Evolutionary conservation across 2,797 vertebrate genomes (phyloP).

Genomic region (Caiman crocodilus): DNA sequence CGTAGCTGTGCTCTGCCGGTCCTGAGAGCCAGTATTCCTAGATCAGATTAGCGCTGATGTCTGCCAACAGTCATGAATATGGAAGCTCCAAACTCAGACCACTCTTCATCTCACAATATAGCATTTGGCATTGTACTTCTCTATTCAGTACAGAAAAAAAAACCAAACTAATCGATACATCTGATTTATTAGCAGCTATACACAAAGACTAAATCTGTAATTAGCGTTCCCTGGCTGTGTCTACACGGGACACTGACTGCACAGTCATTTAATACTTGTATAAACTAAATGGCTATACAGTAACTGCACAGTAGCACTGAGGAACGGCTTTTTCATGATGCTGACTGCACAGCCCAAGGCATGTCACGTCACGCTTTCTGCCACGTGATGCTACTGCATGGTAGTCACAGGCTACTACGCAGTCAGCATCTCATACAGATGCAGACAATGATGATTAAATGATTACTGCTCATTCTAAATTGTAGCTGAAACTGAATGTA

Average conservation of each 20-base stretch:
- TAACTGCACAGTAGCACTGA: too few relatives aligned
- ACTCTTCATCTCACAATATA: background rate
- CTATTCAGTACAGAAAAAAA: slow-evolving; percentile 46
- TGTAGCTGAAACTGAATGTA: slow-evolving; percentile 62
- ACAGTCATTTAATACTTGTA: too few relatives aligned
- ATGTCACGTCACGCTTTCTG: too few relatives aligned
- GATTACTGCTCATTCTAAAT: slow-evolving; percentile 67
- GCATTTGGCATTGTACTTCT: background rate
- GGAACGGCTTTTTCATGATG: too few relatives aligned
- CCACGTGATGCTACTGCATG: too few relatives aligned
- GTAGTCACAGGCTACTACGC: too few relatives aligned
- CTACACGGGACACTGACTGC: too few relatives aligned
- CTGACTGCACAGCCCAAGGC: too few relatives aligned
- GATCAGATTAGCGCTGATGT: background rate
- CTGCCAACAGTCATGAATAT: background rate
- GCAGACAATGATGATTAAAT: slow-evolving; percentile 49
- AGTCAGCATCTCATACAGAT: too few relatives aligned
- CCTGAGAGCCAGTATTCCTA: background rate
- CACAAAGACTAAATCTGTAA: slow-evolving; percentile 37
- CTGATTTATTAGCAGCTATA: slow-evolving; percentile 61
- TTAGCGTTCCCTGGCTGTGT: slow-evolving; percentile 61
- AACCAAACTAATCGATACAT: slow-evolving; percentile 54
- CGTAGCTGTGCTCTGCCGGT: accelerated
- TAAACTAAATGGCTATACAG: too few relatives aligned
- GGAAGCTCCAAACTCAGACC: background rate